Conservation (phyloP, 2,797 vertebrate genomes). For the Pelochelys cantorii region DNA sequence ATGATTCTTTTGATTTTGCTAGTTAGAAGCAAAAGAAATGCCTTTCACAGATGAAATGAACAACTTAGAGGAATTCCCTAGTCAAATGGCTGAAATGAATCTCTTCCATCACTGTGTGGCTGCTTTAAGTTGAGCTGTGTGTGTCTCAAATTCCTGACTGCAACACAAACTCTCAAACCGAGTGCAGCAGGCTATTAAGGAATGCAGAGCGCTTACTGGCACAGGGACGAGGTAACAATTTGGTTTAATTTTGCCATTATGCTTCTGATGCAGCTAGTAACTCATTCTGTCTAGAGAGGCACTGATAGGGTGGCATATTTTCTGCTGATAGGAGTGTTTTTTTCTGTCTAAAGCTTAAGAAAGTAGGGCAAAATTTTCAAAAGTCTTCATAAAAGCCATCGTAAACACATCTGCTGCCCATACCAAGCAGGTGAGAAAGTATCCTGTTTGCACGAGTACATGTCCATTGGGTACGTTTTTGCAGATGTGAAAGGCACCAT, state of each 20-base stretch:
- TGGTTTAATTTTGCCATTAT: not conserved
- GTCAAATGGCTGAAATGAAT: not conserved
- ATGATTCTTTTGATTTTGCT: not conserved
- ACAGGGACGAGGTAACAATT: not conserved
- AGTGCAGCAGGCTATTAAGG: rapidly evolving
- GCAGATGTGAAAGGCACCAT: not conserved
- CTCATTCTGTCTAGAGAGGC: rapidly evolving
- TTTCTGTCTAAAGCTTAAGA: not conserved
- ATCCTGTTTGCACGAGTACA: rapidly evolving
- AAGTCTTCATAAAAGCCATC: rapidly evolving
- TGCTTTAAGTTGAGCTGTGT: not conserved
- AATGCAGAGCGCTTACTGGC: not conserved
- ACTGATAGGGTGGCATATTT: rapidly evolving
- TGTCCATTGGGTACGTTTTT: not conserved
- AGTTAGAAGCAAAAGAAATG: not conserved
- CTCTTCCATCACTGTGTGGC: not conserved
- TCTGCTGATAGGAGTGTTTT: rapidly evolving
- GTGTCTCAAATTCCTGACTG: rapidly evolving
- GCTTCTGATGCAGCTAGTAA: not conserved
- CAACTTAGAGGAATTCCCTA: not conserved
- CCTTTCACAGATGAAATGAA: not conserved
- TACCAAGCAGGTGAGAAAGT: rapidly evolving
- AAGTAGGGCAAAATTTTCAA: rapidly evolving
- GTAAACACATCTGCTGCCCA: rapidly evolving
- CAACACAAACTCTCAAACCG: rapidly evolving